Conservation (phyloP, 2,888 invertebrate species). For the Chrysomela aeneicollis region DNA sequence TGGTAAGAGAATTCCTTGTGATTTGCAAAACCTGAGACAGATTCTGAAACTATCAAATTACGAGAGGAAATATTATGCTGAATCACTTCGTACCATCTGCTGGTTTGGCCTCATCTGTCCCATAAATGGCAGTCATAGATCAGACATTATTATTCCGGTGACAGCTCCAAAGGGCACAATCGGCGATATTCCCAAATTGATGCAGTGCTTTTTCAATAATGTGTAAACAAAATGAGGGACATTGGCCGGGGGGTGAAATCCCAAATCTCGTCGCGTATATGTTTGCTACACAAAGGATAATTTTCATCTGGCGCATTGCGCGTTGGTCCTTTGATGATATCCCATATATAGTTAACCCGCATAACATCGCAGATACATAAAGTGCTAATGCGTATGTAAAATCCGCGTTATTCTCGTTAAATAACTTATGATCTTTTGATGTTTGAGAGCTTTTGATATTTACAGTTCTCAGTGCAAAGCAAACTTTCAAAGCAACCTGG, state of each 20-base stretch:
- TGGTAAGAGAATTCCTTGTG: no score
- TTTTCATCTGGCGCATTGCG: constrained; percentile 55
- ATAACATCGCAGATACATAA: constrained; percentile 49
- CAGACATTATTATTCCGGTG: background rate
- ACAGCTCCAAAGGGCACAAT: constrained; percentile 7
- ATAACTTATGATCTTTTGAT: constrained; percentile 54
- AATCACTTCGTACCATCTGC: background rate
- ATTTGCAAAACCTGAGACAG: no score
- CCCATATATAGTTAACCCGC: constrained; percentile 53
- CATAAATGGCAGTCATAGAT: background rate
- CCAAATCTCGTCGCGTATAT: constrained; percentile 42
- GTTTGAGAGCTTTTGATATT: constrained; percentile 45
- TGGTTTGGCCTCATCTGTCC: constrained; percentile 3
- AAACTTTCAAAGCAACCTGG: constrained; percentile 3
- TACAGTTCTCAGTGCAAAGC: constrained; percentile 15
- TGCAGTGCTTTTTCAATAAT: constrained; percentile 53
- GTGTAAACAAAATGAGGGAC: constrained; percentile 53
- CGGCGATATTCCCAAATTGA: constrained; percentile 51
- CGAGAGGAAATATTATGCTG: background rate
- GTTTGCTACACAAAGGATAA: constrained; percentile 57
- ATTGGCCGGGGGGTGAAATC: constrained; percentile 39
- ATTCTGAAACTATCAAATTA: background rate
- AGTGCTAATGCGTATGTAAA: constrained; percentile 55
- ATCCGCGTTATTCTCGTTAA: constrained; percentile 54
- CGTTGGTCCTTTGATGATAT: constrained; percentile 58